Conservation (phyloP, 2,113 vertebrate species). For the Bubo scandiacus region DNA sequence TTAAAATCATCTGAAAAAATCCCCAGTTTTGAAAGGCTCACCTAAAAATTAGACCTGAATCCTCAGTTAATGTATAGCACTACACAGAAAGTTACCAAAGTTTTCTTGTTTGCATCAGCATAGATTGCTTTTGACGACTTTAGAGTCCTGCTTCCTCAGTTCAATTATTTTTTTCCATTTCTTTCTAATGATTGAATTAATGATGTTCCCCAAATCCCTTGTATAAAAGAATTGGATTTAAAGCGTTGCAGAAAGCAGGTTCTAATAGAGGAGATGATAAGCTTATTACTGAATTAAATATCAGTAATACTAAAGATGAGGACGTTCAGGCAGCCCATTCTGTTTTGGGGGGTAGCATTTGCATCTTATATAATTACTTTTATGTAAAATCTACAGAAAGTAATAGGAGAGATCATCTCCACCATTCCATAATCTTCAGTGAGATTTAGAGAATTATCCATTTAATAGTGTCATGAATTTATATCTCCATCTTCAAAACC, state of each 20-base stretch:
- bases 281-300: slow-evolving; percentile 41
- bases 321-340: background rate
- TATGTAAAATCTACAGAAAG: background rate
- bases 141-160: background rate
- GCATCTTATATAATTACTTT: background rate
- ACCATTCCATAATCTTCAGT: background rate
- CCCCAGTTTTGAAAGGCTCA: background rate
- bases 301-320: background rate
- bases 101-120: slow-evolving; percentile 17
- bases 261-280: background rate
- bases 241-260: background rate
- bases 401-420: background rate
- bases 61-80: background rate
- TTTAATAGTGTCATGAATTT: background rate
- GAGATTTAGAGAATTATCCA: background rate
- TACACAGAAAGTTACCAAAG: background rate
- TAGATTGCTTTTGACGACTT: background rate
- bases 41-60: background rate
- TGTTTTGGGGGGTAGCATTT: background rate
- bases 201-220: background rate
- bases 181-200: slow-evolving; percentile 2
- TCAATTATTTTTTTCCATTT: background rate
- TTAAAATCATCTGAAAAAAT: background rate
- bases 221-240: slow-evolving; percentile 4
- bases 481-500: background rate